Evolutionary conservation across 2,797 vertebrate genomes (phyloP).

Genomic region (Xerus rutilus): DNA sequence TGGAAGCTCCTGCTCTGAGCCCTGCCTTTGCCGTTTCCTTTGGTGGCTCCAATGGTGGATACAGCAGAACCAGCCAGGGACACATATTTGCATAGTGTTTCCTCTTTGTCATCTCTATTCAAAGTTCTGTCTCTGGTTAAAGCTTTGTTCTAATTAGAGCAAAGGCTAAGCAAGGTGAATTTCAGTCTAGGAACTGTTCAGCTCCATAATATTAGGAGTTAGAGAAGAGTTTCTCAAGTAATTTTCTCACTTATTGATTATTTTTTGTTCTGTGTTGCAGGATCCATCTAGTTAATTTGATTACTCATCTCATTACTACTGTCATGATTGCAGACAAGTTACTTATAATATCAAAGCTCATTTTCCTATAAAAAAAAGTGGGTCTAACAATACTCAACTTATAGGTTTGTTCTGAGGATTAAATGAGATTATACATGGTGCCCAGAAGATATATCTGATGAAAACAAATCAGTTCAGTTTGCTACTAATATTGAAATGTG

Average conservation of each 20-base stretch:
- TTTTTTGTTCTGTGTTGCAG: conserved; percentile 1
- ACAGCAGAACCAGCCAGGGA: not conserved
- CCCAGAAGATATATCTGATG: not conserved
- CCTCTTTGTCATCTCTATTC: conserved; percentile 1
- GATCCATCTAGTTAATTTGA: not conserved
- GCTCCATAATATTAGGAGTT: conserved; percentile 6
- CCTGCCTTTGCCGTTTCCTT: not conserved
- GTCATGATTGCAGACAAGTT: not conserved
- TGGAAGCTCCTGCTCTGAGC: not conserved
- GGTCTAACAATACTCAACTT: not conserved
- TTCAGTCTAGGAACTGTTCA: not conserved
- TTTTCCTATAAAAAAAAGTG: not conserved
- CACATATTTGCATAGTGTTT: not conserved
- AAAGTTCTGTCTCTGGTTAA: not conserved
- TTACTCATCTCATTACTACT: not conserved
- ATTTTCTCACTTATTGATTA: conserved; percentile 31
- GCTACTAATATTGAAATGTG: not conserved
- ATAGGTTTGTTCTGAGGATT: conserved; percentile 22
- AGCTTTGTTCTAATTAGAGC: conserved; percentile 47
- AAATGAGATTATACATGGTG: not conserved
- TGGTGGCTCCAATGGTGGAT: not conserved
- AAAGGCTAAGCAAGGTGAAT: conserved; percentile 33
- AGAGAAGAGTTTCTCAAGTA: conserved; percentile 14
- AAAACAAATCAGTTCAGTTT: conserved; percentile 18
- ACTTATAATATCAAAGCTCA: not conserved